These are phyloP conservation scores for Enteromius mattozi DNA, from an alignment of 2,797 vertebrate species.

Conservation along the genomic window DNA sequence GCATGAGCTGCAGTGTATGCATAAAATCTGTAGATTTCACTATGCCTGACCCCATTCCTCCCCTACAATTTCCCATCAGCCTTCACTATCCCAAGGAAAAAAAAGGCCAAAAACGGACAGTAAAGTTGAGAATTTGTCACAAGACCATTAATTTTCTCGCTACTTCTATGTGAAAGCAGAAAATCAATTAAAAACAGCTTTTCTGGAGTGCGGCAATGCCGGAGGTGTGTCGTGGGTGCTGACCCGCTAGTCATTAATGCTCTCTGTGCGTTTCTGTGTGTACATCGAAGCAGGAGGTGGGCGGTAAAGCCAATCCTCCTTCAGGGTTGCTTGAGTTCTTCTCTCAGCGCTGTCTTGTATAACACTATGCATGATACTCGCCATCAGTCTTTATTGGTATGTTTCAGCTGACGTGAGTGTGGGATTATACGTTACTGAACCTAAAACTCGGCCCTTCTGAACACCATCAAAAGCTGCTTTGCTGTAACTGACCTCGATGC, in stretches of 20 bases:
- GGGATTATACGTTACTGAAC: conserved; percentile 48
- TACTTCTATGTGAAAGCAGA: background rate
- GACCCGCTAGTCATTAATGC: conserved; percentile 25
- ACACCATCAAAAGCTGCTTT: conserved; percentile 49
- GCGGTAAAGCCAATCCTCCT: conserved; percentile 25
- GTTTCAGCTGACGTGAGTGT: conserved; percentile 45
- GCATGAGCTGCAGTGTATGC: background rate
- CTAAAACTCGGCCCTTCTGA: conserved; percentile 43
- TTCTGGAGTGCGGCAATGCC: background rate
- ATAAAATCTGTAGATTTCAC: conserved; percentile 8
- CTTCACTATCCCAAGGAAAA: background rate
- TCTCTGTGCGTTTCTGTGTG: conserved; percentile 12
- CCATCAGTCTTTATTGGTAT: conserved; percentile 45
- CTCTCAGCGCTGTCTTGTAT: conserved; percentile 40
- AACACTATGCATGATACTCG: conserved; percentile 34
- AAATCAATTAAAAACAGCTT: conserved; percentile 35
- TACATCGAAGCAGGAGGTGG: conserved; percentile 11
- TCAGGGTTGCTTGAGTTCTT: conserved; percentile 49
- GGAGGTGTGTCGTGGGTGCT: conserved; percentile 8
- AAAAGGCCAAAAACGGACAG: background rate
- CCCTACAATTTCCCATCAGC: background rate
- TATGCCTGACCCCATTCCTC: background rate
- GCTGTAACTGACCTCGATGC: conserved; percentile 47
- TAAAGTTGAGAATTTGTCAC: background rate
- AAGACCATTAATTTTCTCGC: background rate